These are phyloP conservation scores for Falcaria lacertinaria DNA, from an alignment of 2,888 invertebrate genomes.

Conservation along the genomic window DNA sequence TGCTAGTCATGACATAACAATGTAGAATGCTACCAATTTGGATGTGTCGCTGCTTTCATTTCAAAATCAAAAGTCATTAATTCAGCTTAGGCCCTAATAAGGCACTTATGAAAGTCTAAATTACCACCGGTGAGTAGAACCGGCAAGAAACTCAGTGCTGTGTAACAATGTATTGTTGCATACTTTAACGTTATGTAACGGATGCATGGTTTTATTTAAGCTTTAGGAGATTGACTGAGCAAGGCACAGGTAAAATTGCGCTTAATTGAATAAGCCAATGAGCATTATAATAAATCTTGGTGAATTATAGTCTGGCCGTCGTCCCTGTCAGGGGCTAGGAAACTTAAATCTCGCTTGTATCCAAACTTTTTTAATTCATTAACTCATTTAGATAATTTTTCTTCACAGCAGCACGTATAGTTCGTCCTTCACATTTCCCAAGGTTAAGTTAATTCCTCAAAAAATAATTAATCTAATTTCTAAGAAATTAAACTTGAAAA, in stretches of 20 bases:
- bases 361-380: background rate
- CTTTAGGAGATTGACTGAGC: too few species aligned
- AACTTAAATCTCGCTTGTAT: background rate
- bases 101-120: too few species aligned
- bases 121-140: too few species aligned
- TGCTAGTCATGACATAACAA: too few species aligned
- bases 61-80: too few species aligned
- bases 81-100: too few species aligned
- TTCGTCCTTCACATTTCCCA: background rate
- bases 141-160: too few species aligned
- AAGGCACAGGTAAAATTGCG: background rate
- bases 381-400: background rate
- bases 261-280: background rate
- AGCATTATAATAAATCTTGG: background rate
- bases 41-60: too few species aligned
- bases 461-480: slow-evolving; percentile 1
- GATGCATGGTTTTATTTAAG: too few species aligned
- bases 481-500: background rate
- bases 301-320: background rate
- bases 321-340: background rate
- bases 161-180: too few species aligned
- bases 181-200: too few species aligned
- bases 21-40: too few species aligned
- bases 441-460: background rate
- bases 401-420: background rate